These are phyloP conservation scores for Branchellion lobata DNA, from an alignment of 2,888 invertebrate species.

Conservation along the genomic window DNA sequence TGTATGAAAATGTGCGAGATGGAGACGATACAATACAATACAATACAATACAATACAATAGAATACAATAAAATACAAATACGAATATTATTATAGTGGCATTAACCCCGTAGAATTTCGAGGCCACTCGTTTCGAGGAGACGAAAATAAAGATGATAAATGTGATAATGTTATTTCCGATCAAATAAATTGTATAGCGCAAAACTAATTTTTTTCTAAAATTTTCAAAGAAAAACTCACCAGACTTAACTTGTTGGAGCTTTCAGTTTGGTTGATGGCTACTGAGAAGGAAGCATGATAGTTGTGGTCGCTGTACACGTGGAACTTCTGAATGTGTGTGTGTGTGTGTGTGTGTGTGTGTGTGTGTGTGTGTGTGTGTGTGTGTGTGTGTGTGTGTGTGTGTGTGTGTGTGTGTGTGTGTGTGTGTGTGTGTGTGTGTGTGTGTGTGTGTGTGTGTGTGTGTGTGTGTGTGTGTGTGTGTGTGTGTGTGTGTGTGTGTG, in stretches of 20 bases:
- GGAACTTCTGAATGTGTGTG: background rate
- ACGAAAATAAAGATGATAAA: too few relatives aligned
- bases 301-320: background rate
- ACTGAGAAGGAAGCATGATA: slow-evolving; percentile 5
- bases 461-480: background rate
- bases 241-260: background rate
- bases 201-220: too few relatives aligned
- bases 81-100: too few relatives aligned
- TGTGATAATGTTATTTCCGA: too few relatives aligned
- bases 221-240: background rate
- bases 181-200: too few relatives aligned
- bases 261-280: background rate
- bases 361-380: slow-evolving; percentile 10
- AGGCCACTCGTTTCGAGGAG: too few relatives aligned
- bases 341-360: slow-evolving; percentile 7
- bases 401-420: slow-evolving; percentile 27
- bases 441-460: slow-evolving; percentile 3
- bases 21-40: too few relatives aligned
- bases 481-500: background rate
- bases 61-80: too few relatives aligned
- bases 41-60: too few relatives aligned
- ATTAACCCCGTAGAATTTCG: too few relatives aligned
- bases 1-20: too few relatives aligned
- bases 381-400: slow-evolving; percentile 4
- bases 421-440: slow-evolving; percentile 27